A percentile compares a stretch with the other conserved stretches of the same genome.
Evolutionary conservation across 2,797 vertebrate genomes (phyloP).

Genomic region (Ptychadena robeensis): DNA sequence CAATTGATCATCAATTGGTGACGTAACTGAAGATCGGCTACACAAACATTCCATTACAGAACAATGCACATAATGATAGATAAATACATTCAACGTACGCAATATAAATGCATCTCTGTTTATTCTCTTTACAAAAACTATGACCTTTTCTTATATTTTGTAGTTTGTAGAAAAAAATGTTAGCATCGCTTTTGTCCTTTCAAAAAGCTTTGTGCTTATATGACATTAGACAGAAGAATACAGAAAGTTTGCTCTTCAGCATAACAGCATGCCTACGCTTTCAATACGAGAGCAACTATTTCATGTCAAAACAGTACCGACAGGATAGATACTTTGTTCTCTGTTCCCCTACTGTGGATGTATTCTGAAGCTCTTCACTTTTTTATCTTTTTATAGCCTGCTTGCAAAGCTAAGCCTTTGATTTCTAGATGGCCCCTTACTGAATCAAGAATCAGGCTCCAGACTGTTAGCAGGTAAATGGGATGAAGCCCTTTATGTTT

Average conservation of each 20-base stretch:
- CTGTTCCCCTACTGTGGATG: constrained; percentile 65
- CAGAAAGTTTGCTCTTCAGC: constrained; percentile 3
- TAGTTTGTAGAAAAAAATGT: neutral
- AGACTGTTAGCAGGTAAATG: constrained; percentile 80
- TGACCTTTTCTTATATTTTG: neutral
- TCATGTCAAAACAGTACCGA: constrained; percentile 66
- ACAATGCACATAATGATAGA: no score
- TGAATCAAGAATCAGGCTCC: constrained; percentile 81
- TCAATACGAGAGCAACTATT: constrained; percentile 44
- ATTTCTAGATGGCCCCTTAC: constrained; percentile 87
- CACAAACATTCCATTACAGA: neutral
- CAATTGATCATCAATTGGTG: no score
- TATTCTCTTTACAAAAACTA: neutral
- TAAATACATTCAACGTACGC: neutral
- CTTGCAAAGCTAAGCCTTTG: constrained; percentile 85
- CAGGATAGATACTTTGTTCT: constrained; percentile 74
- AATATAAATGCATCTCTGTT: neutral
- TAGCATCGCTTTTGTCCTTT: neutral
- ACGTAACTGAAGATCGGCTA: no score
- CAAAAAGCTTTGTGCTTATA: neutral
- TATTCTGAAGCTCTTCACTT: constrained; percentile 73
- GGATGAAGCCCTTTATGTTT: constrained; percentile 75
- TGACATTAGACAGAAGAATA: constrained; percentile 22
- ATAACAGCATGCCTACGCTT: constrained; percentile 48
- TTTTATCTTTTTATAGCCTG: constrained; percentile 68